phyloP scores from a whole-genome alignment of 2,888 invertebrate species.

The Trilocha varians region DNA sequence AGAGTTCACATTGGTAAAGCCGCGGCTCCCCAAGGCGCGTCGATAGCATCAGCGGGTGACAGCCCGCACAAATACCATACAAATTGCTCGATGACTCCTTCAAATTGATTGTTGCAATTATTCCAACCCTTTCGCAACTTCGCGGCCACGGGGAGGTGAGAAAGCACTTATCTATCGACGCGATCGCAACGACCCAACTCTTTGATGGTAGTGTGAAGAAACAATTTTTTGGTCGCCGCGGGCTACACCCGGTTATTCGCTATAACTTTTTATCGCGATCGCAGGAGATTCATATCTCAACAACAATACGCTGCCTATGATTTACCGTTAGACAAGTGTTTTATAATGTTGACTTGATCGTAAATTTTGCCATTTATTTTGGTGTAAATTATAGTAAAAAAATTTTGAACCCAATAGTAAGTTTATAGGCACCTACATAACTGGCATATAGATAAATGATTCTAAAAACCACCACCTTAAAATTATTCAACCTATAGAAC shows the following conservation, averaged over 20 bases:
- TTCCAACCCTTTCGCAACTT: constrained; percentile 66
- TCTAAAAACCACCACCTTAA: no score
- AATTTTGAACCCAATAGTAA: no score
- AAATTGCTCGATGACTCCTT: constrained; percentile 70
- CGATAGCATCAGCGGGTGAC: constrained; percentile 69
- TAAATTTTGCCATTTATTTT: background rate
- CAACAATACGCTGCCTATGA: constrained; percentile 38
- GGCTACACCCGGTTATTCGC: constrained; percentile 35
- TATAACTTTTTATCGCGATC: constrained; percentile 59
- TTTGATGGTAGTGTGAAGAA: constrained; percentile 64
- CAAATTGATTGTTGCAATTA: constrained; percentile 72
- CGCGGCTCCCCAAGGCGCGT: constrained; percentile 52
- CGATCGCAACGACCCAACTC: constrained; percentile 56
- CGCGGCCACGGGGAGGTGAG: constrained; percentile 66
- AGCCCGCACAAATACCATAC: constrained; percentile 73
- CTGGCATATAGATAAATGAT: no score
- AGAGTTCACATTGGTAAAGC: constrained; percentile 47
- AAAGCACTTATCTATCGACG: constrained; percentile 61
- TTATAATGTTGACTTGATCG: constrained; percentile 23
- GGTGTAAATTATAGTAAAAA: no score
- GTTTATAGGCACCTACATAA: no score
- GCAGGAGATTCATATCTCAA: constrained; percentile 38
- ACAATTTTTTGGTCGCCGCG: constrained; percentile 49
- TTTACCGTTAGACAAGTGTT: constrained; percentile 36
- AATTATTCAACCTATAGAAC: no score